These are phyloP conservation scores for Octopus bimaculoides DNA, from an alignment of 1,140 invertebrate genomes.

Conservation along the genomic window DNA sequence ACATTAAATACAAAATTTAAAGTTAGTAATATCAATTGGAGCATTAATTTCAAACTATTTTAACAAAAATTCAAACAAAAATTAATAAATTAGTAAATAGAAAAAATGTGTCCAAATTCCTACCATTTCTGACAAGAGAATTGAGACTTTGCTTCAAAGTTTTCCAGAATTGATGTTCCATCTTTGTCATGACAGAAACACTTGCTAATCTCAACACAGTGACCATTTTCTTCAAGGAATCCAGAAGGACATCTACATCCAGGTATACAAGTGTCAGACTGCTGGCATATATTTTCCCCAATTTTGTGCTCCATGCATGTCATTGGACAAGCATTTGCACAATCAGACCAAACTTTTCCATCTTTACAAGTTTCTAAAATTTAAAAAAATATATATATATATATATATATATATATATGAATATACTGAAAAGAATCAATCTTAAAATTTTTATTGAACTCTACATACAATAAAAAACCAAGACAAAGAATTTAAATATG, in stretches of 20 bases:
- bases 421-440: no score
- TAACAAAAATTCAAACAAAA: no score
- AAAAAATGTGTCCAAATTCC: background rate
- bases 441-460: no score
- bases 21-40: no score
- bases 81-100: no score
- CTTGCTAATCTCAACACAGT: slow-evolving; percentile 18
- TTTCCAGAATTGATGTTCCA: slow-evolving; percentile 5
- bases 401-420: no score
- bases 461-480: no score
- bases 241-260: slow-evolving; percentile 20
- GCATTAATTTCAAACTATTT: no score
- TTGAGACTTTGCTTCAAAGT: slow-evolving; percentile 3
- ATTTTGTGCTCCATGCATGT: slow-evolving; percentile 23
- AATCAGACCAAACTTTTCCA: slow-evolving; percentile 24
- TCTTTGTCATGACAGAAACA: slow-evolving; percentile 17
- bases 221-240: background rate
- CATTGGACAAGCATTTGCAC: slow-evolving; percentile 23
- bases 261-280: slow-evolving; percentile 8
- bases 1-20: background rate
- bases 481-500: no score
- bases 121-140: background rate
- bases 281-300: background rate
- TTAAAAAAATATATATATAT: background rate
- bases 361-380: slow-evolving; percentile 10